phyloP scores from a whole-genome alignment of 2,888 invertebrate species.

The Scaptodrosophila latifasciaeformis region DNA sequence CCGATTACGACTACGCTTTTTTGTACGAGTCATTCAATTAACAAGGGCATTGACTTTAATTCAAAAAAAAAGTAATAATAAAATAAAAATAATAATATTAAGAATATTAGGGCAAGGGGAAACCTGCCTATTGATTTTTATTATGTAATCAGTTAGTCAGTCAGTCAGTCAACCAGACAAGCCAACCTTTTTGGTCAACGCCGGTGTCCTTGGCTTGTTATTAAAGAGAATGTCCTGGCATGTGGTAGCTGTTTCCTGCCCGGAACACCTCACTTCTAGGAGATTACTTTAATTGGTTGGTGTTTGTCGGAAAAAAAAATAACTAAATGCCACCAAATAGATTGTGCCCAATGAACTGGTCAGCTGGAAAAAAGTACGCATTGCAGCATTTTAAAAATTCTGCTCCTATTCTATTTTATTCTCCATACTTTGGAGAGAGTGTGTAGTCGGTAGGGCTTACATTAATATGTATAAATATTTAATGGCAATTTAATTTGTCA shows the following conservation, averaged over 20 bases:
- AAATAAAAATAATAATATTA: too few relatives aligned
- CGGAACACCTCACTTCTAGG: background rate
- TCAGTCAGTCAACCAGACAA: constrained; percentile 7
- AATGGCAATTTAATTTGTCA: constrained; percentile 26
- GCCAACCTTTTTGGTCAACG: constrained; percentile 7
- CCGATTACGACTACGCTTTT: background rate
- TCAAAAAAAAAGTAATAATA: too few relatives aligned
- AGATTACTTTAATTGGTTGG: background rate
- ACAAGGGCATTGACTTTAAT: constrained; percentile 35
- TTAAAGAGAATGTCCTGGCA: background rate
- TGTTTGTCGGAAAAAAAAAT: too few relatives aligned
- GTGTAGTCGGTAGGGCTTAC: too few relatives aligned
- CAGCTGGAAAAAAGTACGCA: constrained; percentile 53
- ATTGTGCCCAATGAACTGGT: constrained; percentile 59
- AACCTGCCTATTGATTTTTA: constrained; percentile 50
- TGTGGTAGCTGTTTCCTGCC: too few relatives aligned
- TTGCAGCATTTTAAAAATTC: constrained; percentile 17
- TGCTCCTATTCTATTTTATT: background rate
- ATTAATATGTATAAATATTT: constrained; percentile 26
- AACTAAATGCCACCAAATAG: too few relatives aligned
- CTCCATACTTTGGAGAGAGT: too few relatives aligned
- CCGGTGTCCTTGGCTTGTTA: constrained; percentile 31
- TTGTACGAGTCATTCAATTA: constrained; percentile 27
- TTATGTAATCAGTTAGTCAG: constrained; percentile 22
- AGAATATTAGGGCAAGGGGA: too few relatives aligned